A percentile compares a stretch with the other conserved stretches of the same genome.
These are phyloP conservation scores for Austrolebias charrua DNA, from an alignment of 2,797 vertebrate species.

Conservation along the genomic window DNA sequence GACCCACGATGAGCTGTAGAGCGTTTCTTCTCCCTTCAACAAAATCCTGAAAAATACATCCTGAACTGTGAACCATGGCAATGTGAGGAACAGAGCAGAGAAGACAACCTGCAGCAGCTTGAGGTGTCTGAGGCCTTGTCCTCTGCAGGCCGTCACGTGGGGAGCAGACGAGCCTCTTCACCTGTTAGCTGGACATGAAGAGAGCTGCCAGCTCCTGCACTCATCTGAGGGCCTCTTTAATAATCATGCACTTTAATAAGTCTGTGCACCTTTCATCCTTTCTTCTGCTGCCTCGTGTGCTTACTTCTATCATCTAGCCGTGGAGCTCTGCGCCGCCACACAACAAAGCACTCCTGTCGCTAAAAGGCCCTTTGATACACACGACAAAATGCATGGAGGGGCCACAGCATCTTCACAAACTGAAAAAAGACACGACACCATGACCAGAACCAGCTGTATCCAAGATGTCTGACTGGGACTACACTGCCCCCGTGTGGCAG, in stretches of 20 bases:
- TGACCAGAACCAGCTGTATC: not conserved
- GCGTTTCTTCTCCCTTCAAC: no score
- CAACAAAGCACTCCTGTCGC: slow-evolving; percentile 39
- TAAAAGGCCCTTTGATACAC: slow-evolving; percentile 42
- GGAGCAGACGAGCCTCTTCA: slow-evolving; percentile 52
- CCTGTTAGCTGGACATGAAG: slow-evolving; percentile 61
- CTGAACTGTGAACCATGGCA: no score
- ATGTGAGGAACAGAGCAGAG: slow-evolving; percentile 9
- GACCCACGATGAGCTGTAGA: no score
- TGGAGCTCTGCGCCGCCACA: slow-evolving; percentile 25
- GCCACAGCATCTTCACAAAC: slow-evolving; percentile 8
- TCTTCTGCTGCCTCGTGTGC: slow-evolving; percentile 23
- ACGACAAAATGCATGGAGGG: slow-evolving; percentile 23
- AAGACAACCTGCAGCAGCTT: slow-evolving; percentile 39
- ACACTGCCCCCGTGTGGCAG: slow-evolving; percentile 62
- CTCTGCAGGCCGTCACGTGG: slow-evolving; percentile 33
- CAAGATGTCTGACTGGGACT: not conserved
- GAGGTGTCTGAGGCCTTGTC: slow-evolving; percentile 47
- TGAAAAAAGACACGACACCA: slow-evolving; percentile 5
- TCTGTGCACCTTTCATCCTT: slow-evolving; percentile 63
- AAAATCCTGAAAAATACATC: no score
- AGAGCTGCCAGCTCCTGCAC: slow-evolving; percentile 35
- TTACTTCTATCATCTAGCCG: slow-evolving; percentile 62
- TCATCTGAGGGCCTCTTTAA: slow-evolving; percentile 64
- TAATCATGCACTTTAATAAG: slow-evolving; percentile 65